Conservation (phyloP, 2,888 invertebrate genomes). For the Orchesellides sinensis region DNA sequence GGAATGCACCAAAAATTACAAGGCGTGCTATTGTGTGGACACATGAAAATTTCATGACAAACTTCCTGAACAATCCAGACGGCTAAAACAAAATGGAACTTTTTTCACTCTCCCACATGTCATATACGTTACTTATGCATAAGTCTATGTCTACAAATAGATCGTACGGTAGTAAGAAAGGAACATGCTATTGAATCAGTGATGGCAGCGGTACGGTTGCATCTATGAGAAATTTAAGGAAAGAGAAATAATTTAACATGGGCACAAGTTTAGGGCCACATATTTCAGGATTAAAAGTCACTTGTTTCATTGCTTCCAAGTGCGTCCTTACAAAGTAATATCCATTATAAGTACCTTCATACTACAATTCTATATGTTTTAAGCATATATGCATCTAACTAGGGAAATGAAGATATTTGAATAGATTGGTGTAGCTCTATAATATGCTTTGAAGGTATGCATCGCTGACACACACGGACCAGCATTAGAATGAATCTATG, state of each 20-base stretch:
- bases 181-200: background rate
- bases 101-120: background rate
- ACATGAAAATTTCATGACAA: constrained; percentile 53
- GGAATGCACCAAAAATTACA: background rate
- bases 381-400: background rate
- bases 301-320: background rate
- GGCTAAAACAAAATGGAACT: background rate
- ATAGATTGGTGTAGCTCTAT: too few species aligned
- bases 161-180: background rate
- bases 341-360: too few species aligned
- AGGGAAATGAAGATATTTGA: background rate
- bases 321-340: too few species aligned
- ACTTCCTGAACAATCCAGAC: constrained; percentile 47
- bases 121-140: constrained; percentile 5
- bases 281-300: background rate
- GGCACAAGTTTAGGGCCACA: background rate
- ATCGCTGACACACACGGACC: background rate
- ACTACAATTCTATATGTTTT: too few species aligned
- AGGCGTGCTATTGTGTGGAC: constrained; percentile 21
- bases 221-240: background rate
- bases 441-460: too few species aligned
- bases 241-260: background rate
- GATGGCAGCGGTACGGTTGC: background rate
- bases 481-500: background rate
- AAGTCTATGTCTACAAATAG: background rate